These are phyloP conservation scores for Cephalopholis sonnerati DNA, from an alignment of 2,113 vertebrate genomes.

Conservation along the genomic window DNA sequence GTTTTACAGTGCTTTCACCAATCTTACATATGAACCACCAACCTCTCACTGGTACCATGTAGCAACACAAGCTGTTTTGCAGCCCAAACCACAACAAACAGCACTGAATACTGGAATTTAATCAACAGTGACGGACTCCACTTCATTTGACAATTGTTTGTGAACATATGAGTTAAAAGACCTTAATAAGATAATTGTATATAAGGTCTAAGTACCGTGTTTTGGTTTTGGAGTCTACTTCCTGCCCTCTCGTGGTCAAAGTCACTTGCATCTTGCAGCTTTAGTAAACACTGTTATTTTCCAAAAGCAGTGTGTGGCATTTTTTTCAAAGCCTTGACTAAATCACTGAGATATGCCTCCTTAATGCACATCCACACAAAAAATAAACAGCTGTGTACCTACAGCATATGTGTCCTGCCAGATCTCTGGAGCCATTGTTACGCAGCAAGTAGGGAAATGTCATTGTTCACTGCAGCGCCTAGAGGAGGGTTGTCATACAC, in stretches of 20 bases:
- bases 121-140: no score
- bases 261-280: neutral
- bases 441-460: slow-evolving; percentile 47
- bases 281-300: slow-evolving; percentile 6
- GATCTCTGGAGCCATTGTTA: slow-evolving; percentile 42
- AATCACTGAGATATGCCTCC: slow-evolving; percentile 20
- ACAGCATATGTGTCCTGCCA: slow-evolving; percentile 60
- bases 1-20: neutral
- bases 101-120: neutral
- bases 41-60: neutral
- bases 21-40: neutral
- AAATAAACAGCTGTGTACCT: slow-evolving; percentile 44
- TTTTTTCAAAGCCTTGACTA: neutral
- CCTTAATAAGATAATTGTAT: neutral
- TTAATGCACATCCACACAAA: slow-evolving; percentile 31
- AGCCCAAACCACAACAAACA: neutral
- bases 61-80: neutral
- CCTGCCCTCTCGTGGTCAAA: slow-evolving; percentile 1
- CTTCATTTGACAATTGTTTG: no score
- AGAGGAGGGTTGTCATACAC: slow-evolving; percentile 65
- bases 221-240: slow-evolving; percentile 2
- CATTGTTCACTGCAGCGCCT: slow-evolving; percentile 63
- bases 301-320: slow-evolving; percentile 21
- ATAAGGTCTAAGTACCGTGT: neutral
- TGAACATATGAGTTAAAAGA: no score